Evolutionary conservation across 2,797 vertebrate species (phyloP), one percentile per base, ranked within the genome.

Genomic region (Chelon auratus): DNA sequence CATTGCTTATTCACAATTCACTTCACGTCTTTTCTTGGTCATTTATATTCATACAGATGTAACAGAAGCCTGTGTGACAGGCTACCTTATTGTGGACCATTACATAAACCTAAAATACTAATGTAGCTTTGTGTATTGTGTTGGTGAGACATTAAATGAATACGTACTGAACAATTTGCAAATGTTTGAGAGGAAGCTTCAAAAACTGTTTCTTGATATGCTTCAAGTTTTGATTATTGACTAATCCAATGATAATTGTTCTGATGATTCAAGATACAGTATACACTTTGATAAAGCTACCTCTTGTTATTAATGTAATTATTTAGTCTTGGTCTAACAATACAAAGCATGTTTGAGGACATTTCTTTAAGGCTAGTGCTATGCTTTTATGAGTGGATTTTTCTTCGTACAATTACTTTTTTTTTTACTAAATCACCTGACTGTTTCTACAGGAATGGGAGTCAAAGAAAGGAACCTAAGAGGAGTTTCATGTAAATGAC

Each of bases 401-500:
- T 3, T 39, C 15, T 9, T 15, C n/a, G 37, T 39, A 2, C 22
- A 22, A 24, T 64, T 11, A 3, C 3, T 55, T 51, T 1, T 0
- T 11, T 70, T 57, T 67, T 24, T 2, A 24, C 1, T 2, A 43
- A 39, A 36, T 72, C 37, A 0, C 9, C 4, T 40, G 14, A 0
- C 2, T 67, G 82, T 76, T 71, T 75, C 78, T 90, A 64, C 90
- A 98, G 97, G 97, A 97, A 91, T 98, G 97, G 97, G 97, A 98
- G 87, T 96, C 95, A 89, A 98, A 97, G 91, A 97, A 96, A 93
- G 79, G 76, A 75, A 95, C 94, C 77, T 97, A 96, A 92, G 50
- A 56, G 36, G 13, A 2, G 20, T 24, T 8, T 30, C n/a, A 10
- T 62, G 39, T 15, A 68, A 59, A 66, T 20, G 43, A 75, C 39